Evolutionary conservation across 2,113 vertebrate species (phyloP).

Genomic region (Ariopsis seemanni): DNA sequence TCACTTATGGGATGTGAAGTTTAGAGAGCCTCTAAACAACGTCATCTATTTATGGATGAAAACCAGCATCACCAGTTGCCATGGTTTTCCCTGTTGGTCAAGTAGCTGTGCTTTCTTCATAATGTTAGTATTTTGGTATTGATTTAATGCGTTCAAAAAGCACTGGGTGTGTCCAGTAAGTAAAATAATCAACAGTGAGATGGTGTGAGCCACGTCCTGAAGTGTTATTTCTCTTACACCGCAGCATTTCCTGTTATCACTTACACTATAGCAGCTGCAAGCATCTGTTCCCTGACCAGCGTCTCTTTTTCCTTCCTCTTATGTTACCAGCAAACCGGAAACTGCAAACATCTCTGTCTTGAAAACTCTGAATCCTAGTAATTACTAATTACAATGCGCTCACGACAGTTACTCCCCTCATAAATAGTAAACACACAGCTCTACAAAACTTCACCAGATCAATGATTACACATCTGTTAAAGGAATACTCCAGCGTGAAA

Average conservation of each 20-base stretch:
- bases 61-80: background rate
- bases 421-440: background rate
- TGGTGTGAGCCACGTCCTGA: background rate
- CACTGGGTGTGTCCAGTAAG: background rate
- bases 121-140: background rate
- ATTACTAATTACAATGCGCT: background rate
- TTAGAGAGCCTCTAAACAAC: conserved; percentile 26
- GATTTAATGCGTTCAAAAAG: background rate
- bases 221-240: background rate
- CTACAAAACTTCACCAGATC: background rate
- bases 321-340: background rate
- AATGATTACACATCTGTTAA: too few species aligned
- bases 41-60: conserved; percentile 18
- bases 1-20: conserved; percentile 33
- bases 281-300: background rate
- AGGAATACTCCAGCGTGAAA: too few species aligned
- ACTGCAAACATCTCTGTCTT: background rate
- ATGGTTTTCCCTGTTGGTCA: background rate
- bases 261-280: background rate
- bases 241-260: background rate
- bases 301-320: background rate
- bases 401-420: background rate
- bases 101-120: background rate
- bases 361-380: background rate
- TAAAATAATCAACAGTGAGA: background rate